phyloP scores from a whole-genome alignment of 2,888 invertebrate genomes.

The Apocheima hispidaria region DNA sequence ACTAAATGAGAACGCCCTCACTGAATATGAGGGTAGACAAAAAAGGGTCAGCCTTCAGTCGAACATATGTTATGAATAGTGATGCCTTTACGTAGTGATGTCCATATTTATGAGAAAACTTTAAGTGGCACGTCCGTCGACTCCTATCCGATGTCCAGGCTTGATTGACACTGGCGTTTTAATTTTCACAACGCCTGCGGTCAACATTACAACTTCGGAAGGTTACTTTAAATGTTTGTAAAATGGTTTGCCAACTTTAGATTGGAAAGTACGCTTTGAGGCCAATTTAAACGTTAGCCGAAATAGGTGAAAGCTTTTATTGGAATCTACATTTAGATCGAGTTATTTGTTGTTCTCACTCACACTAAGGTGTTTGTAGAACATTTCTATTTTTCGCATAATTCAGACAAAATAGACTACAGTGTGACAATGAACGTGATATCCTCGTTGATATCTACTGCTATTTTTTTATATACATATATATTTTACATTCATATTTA shows the following conservation, averaged over 20 bases:
- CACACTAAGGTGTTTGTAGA: neutral
- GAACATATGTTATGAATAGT: constrained; percentile 65
- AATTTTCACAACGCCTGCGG: constrained; percentile 31
- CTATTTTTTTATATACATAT: too few species aligned
- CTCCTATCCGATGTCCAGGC: constrained; percentile 24
- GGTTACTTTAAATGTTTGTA: constrained; percentile 21
- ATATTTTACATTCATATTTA: too few species aligned
- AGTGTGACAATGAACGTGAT: too few species aligned
- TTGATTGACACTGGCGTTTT: constrained; percentile 34
- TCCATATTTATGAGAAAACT: constrained; percentile 68
- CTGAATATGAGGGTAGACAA: constrained; percentile 53
- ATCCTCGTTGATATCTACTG: too few species aligned
- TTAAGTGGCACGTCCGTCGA: constrained; percentile 49
- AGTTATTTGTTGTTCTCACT: constrained; percentile 21
- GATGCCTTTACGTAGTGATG: constrained; percentile 52
- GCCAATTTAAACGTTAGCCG: constrained; percentile 20
- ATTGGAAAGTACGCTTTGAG: constrained; percentile 29
- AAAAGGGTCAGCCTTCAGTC: constrained; percentile 59
- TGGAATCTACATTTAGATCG: constrained; percentile 24
- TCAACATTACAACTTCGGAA: constrained; percentile 28
- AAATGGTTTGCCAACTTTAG: constrained; percentile 34
- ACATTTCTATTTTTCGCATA: neutral
- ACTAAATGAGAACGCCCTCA: constrained; percentile 46
- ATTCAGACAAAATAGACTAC: neutral
- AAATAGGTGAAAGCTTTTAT: constrained; percentile 22